Conservation (phyloP, 1,140 invertebrate genomes). For the Octopus bimaculoides region DNA sequence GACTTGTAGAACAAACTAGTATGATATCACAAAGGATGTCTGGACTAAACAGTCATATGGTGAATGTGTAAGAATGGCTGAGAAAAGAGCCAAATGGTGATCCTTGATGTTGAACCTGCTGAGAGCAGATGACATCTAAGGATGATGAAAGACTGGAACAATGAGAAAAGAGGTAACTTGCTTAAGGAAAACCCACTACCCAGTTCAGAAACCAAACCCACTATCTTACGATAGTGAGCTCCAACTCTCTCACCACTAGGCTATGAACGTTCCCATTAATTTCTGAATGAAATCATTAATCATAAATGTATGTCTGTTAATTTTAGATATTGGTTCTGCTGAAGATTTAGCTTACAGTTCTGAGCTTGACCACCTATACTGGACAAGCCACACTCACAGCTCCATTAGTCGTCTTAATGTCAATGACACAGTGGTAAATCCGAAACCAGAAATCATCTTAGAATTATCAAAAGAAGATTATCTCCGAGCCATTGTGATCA, state of each 20-base stretch:
- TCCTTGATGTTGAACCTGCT: too few relatives aligned
- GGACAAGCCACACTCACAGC: conserved; percentile 80
- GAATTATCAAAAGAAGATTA: conserved; percentile 71
- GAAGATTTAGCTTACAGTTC: conserved; percentile 79
- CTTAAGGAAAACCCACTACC: too few relatives aligned
- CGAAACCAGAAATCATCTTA: conserved; percentile 62
- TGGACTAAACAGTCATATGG: too few relatives aligned
- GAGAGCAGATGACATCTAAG: too few relatives aligned
- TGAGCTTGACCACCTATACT: conserved; percentile 70
- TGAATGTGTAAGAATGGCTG: too few relatives aligned
- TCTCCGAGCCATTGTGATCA: conserved; percentile 74
- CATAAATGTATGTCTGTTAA: conserved; percentile 4
- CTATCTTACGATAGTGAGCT: too few relatives aligned
- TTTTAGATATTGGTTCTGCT: conserved; percentile 66
- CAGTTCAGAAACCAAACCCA: too few relatives aligned
- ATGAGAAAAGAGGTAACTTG: too few relatives aligned
- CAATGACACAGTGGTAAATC: conserved; percentile 20
- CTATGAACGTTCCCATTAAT: not conserved
- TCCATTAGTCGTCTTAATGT: conserved; percentile 65
- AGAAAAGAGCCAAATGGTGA: too few relatives aligned
- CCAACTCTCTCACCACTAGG: not conserved
- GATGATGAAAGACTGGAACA: too few relatives aligned
- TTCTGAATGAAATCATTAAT: not conserved
- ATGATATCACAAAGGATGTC: too few relatives aligned
- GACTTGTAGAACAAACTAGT: too few relatives aligned